phyloP scores from a whole-genome alignment of 2,797 vertebrate genomes.

The Argyrosomus regius region DNA sequence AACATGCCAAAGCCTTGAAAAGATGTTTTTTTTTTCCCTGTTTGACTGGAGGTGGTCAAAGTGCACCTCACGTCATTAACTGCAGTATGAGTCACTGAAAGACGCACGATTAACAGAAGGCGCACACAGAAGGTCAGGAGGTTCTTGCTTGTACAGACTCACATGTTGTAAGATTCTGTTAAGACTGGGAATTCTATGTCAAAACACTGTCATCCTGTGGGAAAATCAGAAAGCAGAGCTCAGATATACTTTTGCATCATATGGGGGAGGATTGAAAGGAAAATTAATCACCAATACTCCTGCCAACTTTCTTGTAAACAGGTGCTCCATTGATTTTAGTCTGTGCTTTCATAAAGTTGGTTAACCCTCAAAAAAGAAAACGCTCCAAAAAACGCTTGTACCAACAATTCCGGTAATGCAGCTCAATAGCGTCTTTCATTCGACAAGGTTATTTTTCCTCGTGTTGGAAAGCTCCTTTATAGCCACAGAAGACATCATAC shows the following conservation, averaged over 20 bases:
- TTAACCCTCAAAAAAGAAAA: neutral
- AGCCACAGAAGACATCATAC: neutral
- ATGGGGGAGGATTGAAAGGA: neutral
- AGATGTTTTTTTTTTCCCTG: neutral
- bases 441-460: neutral
- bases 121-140: neutral
- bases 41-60: conserved; percentile 28
- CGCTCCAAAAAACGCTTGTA: neutral
- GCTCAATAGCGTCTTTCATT: neutral
- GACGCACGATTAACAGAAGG: conserved; percentile 9
- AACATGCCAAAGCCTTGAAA: conserved; percentile 3
- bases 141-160: neutral
- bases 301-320: neutral
- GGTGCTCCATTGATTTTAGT: neutral
- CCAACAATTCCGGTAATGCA: neutral
- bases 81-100: conserved; percentile 37
- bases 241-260: conserved; percentile 1
- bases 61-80: conserved; percentile 45
- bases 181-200: neutral
- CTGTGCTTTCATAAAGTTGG: neutral
- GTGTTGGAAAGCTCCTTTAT: neutral
- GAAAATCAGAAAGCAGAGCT: neutral
- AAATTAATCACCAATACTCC: neutral
- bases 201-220: neutral
- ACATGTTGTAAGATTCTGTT: neutral